Base-by-base conservation (phyloP, 2,888 invertebrate genomes). In the Plebejus anna region DNA sequence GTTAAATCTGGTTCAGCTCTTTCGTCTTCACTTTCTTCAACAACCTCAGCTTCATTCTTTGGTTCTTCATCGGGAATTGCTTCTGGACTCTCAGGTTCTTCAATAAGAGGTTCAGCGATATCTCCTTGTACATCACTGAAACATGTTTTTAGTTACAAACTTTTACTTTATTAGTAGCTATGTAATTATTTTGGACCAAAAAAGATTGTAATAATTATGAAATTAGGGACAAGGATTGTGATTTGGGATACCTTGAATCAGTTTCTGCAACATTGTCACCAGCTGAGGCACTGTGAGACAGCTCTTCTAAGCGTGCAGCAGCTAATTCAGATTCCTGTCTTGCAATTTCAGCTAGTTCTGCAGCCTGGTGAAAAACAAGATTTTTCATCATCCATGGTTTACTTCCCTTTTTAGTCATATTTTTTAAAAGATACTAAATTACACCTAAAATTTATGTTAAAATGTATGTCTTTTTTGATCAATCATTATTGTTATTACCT, bases 311-410 rank as follows among this genome's bases (percentile, higher is more conserved):
- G n/a, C 95, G 94, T 11, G 94, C 92, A 78, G 95, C 95, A 32
- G 95, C 94, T 78, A 95, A 86, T 83, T 94, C 94, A 1, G 95
- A 95, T 83, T 94, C 94, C 88, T 90, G 95, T 86, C 90, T 93
- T 5, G 95, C 95, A 70, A 95, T 94, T 86, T 96, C 96, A 0
- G 96, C 96, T 82, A 96, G 87, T 88, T 96, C 96, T 73, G 95
- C 96, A 79, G 96, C 96, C 94, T 95, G 89, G 4, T 81, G 80
- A 79, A 13, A 75, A 75, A 59, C 2, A 28, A 16, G 1, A 36
- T 28, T 75, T 59, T 61, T 55, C 5, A n/a, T 47, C 47, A 4
- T 13, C 13, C 36, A 1, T 55, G 55, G 59, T 9, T 28, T 28
- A 28, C 4, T 61, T 61, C 11, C 7, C 7, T 28, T 11, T 28